These are phyloP conservation scores for Muscidifurax raptorellus DNA, from an alignment of 1,140 invertebrate genomes.

Conservation along the genomic window DNA sequence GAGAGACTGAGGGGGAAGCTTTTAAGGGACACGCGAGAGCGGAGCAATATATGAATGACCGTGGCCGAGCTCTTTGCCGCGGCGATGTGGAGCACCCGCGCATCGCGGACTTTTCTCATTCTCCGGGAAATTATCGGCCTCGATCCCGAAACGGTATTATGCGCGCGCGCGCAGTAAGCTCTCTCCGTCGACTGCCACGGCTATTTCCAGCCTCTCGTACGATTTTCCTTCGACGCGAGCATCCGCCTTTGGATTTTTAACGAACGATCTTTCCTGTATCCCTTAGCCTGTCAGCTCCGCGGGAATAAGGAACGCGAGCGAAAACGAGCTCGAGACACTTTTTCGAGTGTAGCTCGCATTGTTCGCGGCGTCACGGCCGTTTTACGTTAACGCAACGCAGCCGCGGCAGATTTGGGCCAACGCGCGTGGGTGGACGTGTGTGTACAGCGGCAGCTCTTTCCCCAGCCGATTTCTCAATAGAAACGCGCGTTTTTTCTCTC, in stretches of 20 bases:
- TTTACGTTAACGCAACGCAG: conserved; percentile 6
- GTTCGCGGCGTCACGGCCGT: background rate
- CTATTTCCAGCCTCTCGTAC: background rate
- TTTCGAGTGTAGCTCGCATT: conserved; percentile 20
- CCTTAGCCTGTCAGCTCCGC: no score
- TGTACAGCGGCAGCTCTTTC: background rate
- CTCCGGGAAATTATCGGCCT: background rate
- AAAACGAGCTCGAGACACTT: background rate
- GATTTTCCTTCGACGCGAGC: background rate
- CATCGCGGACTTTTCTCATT: no score
- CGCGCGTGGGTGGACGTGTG: conserved; percentile 31
- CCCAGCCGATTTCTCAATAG: background rate
- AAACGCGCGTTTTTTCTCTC: background rate
- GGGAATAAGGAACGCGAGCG: no score
- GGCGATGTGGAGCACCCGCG: no score
- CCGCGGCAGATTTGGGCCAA: conserved; percentile 40
- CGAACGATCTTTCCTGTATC: background rate
- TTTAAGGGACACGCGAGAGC: no score
- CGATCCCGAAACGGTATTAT: background rate
- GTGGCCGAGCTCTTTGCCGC: no score
- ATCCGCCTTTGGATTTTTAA: no score
- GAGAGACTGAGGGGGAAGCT: background rate
- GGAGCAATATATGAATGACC: no score
- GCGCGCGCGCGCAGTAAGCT: background rate
- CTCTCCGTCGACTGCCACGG: background rate